Evolutionary conservation across 2,888 invertebrate genomes (phyloP), one percentile per base, ranked within the genome.

Genomic region (Lasioglossum leucozonium): DNA sequence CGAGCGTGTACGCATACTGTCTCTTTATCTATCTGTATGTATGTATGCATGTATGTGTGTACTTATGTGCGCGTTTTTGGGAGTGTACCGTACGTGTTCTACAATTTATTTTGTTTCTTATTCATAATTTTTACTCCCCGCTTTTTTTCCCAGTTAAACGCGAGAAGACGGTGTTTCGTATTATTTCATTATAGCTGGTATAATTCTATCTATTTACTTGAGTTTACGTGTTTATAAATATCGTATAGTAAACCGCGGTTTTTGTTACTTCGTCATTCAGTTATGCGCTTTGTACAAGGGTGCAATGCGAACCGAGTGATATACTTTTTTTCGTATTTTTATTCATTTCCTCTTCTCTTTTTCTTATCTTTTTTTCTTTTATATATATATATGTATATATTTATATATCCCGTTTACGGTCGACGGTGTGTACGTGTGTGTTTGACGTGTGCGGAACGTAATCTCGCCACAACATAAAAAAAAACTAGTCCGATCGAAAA

Each of bases 271-370:
- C 88, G 86, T 88, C 91, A 87, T 93, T 93, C 92, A 91, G 92
- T 93, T 90, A 92, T 92, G 91, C 92, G 87, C 91, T 90, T 93
- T 93, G 93, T 93, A 93, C 93, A 92, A 92, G 92, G 93, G 89
- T 92, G 91, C 91, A 89, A 93, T 91, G 91, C 89, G 89, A 93
- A 93, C 92, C 92, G 91, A 92, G 91, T 93, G 91, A 87, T 88
- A 85, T 85, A 88, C 18, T 8, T 11, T 40, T 69, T 62, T 62
- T 30, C 30, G 6, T 30, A 16, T 62, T 62, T 62, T 16, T 30
- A n/a, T n/a, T 62, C 30, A 30, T 30, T 62, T 62, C 55, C 2
- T 4, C 6, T 8, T 22, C 22, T 51, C 18, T 47, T 62, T 26
- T 26, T n/a, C 13, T 58, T 13, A 6, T 16, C 18, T 30, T 62